Conservation (phyloP, 2,888 invertebrate genomes). For the Rambutsinella grinnellia region DNA sequence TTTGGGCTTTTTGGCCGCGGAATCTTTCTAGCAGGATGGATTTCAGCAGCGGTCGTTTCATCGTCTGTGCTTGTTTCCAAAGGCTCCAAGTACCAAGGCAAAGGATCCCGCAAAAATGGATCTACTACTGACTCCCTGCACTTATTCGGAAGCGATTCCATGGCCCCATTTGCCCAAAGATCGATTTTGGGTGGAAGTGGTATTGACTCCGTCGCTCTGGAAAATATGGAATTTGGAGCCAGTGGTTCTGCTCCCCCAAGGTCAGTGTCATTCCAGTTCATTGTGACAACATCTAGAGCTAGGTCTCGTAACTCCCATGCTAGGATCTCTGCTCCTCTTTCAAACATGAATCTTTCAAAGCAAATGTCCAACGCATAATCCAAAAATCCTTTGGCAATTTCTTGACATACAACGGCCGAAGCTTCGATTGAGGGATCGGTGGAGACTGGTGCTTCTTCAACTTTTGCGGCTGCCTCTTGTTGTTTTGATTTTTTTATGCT, state of each 20-base stretch:
- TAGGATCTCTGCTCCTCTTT: conserved; percentile 1
- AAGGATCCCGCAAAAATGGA: conserved; percentile 39
- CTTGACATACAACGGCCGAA: conserved; percentile 2
- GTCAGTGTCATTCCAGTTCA: conserved; percentile 37
- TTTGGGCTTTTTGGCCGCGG: not conserved
- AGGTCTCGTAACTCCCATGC: conserved; percentile 40
- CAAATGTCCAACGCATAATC: conserved; percentile 46
- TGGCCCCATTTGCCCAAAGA: conserved; percentile 47
- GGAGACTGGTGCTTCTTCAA: too few species aligned
- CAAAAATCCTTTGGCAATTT: conserved; percentile 36
- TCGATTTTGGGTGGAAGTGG: conserved; percentile 45
- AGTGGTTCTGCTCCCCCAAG: not conserved
- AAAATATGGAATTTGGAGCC: not conserved
- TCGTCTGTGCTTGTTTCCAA: not conserved
- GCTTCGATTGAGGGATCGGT: too few species aligned
- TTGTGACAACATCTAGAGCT: conserved; percentile 31
- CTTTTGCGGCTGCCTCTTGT: too few species aligned
- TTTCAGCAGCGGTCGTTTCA: not conserved
- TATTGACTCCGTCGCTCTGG: not conserved
- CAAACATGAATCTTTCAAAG: conserved; percentile 20
- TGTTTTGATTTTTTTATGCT: too few species aligned
- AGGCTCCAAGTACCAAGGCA: conserved; percentile 13
- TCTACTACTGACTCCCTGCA: conserved; percentile 44
- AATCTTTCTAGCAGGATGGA: not conserved
- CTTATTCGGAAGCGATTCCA: conserved; percentile 33